A percentile compares a stretch with the other conserved stretches of the same genome.
These are phyloP conservation scores for Mandrillus leucophaeus DNA, from an alignment of 2,113 vertebrate genomes.

Conservation along the genomic window DNA sequence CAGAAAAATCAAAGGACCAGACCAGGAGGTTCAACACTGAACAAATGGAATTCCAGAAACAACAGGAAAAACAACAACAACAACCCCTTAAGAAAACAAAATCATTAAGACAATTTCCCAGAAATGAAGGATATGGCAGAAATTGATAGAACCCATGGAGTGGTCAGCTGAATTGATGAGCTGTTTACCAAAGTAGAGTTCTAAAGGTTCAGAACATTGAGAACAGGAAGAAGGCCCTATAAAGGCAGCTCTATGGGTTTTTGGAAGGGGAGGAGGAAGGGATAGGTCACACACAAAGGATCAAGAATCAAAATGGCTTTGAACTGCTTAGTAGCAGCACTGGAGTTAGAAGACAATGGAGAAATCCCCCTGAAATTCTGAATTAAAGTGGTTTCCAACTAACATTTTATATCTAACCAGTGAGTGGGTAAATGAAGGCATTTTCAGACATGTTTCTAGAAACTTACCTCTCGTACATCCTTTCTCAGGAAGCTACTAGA, in stretches of 20 bases:
- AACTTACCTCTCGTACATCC: background rate
- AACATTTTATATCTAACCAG: background rate
- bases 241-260: background rate
- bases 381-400: background rate
- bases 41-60: background rate
- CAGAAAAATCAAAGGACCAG: background rate
- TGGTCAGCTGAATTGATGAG: accelerated
- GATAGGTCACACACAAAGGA: background rate
- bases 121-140: background rate
- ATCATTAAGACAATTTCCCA: background rate
- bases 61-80: background rate
- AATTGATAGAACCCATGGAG: accelerated
- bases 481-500: background rate
- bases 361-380: background rate
- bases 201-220: background rate
- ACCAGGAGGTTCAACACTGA: background rate
- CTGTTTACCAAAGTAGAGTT: background rate
- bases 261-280: background rate
- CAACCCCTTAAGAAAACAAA: background rate
- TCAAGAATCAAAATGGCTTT: background rate
- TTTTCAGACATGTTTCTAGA: background rate
- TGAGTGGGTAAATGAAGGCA: background rate
- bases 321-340: background rate
- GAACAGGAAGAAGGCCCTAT: background rate
- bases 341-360: background rate